phyloP scores from a whole-genome alignment of 1,140 invertebrate species.

The Apocrypta bakeri region DNA sequence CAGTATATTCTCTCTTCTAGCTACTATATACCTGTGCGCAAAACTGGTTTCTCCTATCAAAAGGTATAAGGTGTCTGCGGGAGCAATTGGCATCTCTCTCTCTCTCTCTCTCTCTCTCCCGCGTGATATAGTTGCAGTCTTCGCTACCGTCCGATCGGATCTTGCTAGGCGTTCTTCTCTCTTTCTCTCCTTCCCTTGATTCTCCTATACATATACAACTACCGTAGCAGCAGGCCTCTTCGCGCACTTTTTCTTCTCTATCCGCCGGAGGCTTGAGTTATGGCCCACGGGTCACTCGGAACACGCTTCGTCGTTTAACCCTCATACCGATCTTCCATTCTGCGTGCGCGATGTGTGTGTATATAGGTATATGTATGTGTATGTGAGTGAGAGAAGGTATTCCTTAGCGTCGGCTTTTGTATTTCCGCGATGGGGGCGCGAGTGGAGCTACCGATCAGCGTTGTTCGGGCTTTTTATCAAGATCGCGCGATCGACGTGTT shows the following conservation, averaged over 20 bases:
- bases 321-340: slow-evolving; percentile 62
- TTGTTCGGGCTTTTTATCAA: slow-evolving; percentile 55
- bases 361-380: slow-evolving; percentile 29
- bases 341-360: neutral
- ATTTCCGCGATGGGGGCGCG: slow-evolving; percentile 62
- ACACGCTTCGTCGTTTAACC: slow-evolving; percentile 75
- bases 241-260: slow-evolving; percentile 16
- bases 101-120: slow-evolving; percentile 1
- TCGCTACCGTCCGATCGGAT: slow-evolving; percentile 65
- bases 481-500: slow-evolving; percentile 59
- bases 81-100: slow-evolving; percentile 31
- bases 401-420: slow-evolving; percentile 61
- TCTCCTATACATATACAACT: neutral
- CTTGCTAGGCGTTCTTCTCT: slow-evolving; percentile 63
- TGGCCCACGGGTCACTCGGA: slow-evolving; percentile 70
- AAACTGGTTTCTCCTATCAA: slow-evolving; percentile 41
- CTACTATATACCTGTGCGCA: neutral
- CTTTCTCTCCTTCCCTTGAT: slow-evolving; percentile 29
- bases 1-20: neutral
- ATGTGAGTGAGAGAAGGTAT: slow-evolving; percentile 55
- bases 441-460: slow-evolving; percentile 54
- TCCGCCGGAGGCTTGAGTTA: slow-evolving; percentile 64
- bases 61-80: slow-evolving; percentile 43
- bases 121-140: slow-evolving; percentile 59
- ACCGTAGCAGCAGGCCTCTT: neutral